Conservation (phyloP, 92 coral and sea anemone genomes). For the Plumapathes pennacea region DNA sequence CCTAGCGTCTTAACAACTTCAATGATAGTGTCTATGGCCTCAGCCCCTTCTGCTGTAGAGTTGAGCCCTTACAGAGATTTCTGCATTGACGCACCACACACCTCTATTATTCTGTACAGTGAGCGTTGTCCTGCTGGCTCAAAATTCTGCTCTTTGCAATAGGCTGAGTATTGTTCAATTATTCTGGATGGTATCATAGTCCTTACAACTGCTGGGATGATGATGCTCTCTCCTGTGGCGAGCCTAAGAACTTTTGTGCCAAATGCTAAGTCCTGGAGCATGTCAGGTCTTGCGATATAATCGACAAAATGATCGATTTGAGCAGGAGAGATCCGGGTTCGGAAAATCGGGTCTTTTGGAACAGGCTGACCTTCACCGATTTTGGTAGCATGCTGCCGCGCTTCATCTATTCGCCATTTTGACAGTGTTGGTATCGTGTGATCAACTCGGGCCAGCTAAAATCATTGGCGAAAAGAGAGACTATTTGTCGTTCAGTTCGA, state of each 20-base stretch:
- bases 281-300: constrained; percentile 33
- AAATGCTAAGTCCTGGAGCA: constrained; percentile 52
- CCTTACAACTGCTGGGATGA: constrained; percentile 47
- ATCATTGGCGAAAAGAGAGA: constrained; percentile 55
- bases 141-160: constrained; percentile 36
- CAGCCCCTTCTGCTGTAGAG: constrained; percentile 33
- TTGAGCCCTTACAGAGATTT: constrained; percentile 18
- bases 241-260: constrained; percentile 44
- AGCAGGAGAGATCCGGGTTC: constrained; percentile 14
- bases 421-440: constrained; percentile 38
- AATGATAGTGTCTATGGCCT: constrained; percentile 20
- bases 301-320: constrained; percentile 38
- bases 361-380: constrained; percentile 1
- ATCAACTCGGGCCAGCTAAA: constrained; percentile 39
- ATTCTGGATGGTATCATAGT: constrained; percentile 48
- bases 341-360: constrained; percentile 9
- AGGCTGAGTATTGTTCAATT: constrained; percentile 39
- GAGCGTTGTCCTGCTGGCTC: constrained; percentile 41
- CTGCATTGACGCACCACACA: constrained; percentile 50
- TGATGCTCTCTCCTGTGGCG: constrained; percentile 51
- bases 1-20: constrained; percentile 3
- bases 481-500: constrained; percentile 47
- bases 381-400: constrained; percentile 44
- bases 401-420: constrained; percentile 62
- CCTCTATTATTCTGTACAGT: constrained; percentile 45